These are phyloP conservation scores for Athripsodes cinereus DNA, from an alignment of 2,888 invertebrate species.

Conservation along the genomic window DNA sequence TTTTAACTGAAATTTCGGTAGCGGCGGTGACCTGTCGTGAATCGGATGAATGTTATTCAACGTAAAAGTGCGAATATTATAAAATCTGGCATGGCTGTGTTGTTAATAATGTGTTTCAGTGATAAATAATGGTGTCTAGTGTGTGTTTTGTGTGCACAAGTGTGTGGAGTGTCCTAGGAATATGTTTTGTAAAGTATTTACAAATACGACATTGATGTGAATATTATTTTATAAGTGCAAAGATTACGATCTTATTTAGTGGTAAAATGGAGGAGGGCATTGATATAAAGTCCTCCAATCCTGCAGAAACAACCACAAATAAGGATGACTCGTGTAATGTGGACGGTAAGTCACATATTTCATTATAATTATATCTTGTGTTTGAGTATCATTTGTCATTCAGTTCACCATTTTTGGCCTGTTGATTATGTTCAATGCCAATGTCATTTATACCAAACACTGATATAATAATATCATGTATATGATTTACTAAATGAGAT, in stretches of 20 bases:
- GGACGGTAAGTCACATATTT: constrained; percentile 11
- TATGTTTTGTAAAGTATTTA: constrained; percentile 19
- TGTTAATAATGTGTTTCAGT: constrained; percentile 9
- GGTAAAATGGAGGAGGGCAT: constrained; percentile 20
- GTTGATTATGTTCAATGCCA: constrained; percentile 17
- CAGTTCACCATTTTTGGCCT: background rate
- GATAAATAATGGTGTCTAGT: constrained; percentile 13
- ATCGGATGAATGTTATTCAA: constrained; percentile 9
- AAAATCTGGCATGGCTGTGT: constrained; percentile 13
- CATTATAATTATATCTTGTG: background rate
- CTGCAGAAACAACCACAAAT: background rate
- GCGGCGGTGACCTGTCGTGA: constrained; percentile 3
- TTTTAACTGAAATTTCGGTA: constrained; percentile 15
- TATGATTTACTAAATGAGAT: too few species aligned
- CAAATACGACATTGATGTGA: constrained; percentile 21
- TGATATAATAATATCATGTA: too few species aligned
- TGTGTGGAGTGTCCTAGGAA: constrained; percentile 13
- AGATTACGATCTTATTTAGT: constrained; percentile 1
- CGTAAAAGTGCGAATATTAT: constrained; percentile 6
- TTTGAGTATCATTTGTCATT: background rate
- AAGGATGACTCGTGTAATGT: constrained; percentile 10
- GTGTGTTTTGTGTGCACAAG: constrained; percentile 13
- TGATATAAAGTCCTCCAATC: constrained; percentile 3
- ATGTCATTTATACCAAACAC: constrained; percentile 14
- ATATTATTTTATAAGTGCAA: constrained; percentile 10